These are phyloP conservation scores for Aldrovandia affinis DNA, from an alignment of 2,797 vertebrate species.

Conservation along the genomic window DNA sequence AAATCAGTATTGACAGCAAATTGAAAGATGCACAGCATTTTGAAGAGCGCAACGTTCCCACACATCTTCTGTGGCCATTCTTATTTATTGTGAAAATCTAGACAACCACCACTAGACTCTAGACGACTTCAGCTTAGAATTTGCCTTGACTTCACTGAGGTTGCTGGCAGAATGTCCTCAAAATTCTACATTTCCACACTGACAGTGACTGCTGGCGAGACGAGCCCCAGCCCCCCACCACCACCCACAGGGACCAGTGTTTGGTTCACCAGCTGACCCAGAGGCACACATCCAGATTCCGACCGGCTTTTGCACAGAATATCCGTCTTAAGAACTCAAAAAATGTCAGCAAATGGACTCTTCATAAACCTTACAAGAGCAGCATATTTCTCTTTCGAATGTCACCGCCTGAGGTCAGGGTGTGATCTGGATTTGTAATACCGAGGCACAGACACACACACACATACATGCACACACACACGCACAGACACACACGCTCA, in stretches of 20 bases:
- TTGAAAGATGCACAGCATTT: neutral
- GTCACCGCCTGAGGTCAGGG: neutral
- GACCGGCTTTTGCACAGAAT: neutral
- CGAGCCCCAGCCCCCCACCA: too few species aligned
- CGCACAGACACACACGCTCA: constrained; percentile 22
- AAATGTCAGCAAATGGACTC: neutral
- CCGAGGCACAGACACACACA: neutral
- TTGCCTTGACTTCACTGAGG: constrained; percentile 31
- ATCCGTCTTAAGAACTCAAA: constrained; percentile 9
- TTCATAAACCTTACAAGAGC: neutral
- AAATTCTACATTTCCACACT: neutral
- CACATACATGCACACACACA: neutral
- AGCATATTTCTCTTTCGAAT: constrained; percentile 1
- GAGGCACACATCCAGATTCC: neutral
- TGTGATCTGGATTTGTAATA: constrained; percentile 7
- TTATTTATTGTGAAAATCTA: neutral
- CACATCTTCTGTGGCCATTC: neutral
- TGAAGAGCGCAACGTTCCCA: neutral
- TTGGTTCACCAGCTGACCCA: neutral
- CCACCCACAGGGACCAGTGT: neutral
- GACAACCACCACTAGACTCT: neutral
- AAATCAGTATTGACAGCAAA: neutral
- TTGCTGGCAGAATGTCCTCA: constrained; percentile 43
- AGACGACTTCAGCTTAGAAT: constrained; percentile 16
- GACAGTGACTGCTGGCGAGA: neutral